Evolutionary conservation across 2,888 invertebrate genomes (phyloP).

Genomic region (Melangyna quadrimaculata): DNA sequence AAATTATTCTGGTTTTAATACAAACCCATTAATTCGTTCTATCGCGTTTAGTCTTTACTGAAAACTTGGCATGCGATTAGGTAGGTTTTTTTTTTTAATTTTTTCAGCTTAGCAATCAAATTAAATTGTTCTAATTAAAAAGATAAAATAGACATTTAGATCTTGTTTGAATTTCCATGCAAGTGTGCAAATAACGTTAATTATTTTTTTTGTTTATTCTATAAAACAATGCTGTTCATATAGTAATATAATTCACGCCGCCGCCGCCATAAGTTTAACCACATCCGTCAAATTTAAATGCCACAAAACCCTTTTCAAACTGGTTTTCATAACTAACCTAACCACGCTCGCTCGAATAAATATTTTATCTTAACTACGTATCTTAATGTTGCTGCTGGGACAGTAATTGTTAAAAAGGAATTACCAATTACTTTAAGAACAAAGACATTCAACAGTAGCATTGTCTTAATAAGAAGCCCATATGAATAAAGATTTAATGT

Average conservation of each 20-base stretch:
- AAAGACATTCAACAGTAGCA: background rate
- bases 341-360: background rate
- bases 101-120: background rate
- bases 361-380: background rate
- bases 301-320: background rate
- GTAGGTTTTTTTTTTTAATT: background rate
- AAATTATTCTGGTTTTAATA: background rate
- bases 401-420: background rate
- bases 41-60: background rate
- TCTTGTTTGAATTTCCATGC: background rate
- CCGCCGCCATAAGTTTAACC: background rate
- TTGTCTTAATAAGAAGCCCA: background rate
- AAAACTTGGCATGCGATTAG: background rate
- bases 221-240: background rate
- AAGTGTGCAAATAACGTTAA: background rate
- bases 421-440: background rate
- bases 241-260: background rate
- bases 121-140: background rate
- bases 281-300: background rate
- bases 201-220: background rate
- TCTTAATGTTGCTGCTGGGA: background rate
- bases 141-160: background rate
- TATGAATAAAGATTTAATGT: background rate
- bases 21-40: background rate
- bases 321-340: background rate